phyloP scores from a whole-genome alignment of 2,888 invertebrate genomes.

The Diploptera punctata region DNA sequence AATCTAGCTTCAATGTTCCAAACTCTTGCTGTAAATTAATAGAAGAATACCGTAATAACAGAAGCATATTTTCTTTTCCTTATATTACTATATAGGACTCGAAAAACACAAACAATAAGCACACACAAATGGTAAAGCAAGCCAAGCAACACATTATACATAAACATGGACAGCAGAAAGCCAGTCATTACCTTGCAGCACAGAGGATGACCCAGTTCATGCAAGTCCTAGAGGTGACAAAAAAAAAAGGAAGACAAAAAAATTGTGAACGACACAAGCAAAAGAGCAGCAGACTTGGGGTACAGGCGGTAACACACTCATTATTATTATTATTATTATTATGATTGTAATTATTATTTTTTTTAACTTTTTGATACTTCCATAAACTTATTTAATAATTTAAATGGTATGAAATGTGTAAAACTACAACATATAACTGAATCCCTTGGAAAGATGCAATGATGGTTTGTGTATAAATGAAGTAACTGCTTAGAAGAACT shows the following conservation, averaged over 20 bases:
- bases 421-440: neutral
- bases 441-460: neutral
- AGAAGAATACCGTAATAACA: no score
- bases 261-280: slow-evolving; percentile 24
- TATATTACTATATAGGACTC: no score
- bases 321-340: no score
- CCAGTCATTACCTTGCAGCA: slow-evolving; percentile 34
- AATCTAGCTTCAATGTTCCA: no score
- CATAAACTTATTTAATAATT: neutral
- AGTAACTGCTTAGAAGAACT: no score
- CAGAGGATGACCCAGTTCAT: slow-evolving; percentile 31
- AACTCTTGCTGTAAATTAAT: no score
- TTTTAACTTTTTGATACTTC: neutral
- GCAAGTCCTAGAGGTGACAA: slow-evolving; percentile 35
- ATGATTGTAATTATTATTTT: no score
- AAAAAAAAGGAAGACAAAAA: slow-evolving; percentile 19
- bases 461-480: neutral
- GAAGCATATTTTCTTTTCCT: no score
- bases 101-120: no score
- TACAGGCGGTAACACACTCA: slow-evolving; percentile 11
- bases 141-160: neutral
- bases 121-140: no score
- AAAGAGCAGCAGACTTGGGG: slow-evolving; percentile 11
- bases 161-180: slow-evolving; percentile 12
- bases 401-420: neutral